A percentile compares a stretch with the other conserved stretches of the same genome.
Conservation (phyloP, 2,113 vertebrate genomes). For the Haplotaxodon microlepis region DNA sequence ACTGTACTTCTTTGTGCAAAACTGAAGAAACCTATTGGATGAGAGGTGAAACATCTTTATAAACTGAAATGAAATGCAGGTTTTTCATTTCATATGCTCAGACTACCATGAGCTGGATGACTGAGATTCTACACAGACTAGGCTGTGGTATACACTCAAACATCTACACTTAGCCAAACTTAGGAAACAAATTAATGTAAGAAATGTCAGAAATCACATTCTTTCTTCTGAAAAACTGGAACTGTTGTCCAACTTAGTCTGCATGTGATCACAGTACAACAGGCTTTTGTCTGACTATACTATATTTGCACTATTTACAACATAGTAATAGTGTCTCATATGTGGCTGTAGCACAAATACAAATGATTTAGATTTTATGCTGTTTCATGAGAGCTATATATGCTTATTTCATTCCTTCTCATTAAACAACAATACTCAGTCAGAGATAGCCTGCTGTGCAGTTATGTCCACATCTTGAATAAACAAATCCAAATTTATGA, state of each 20-base stretch:
- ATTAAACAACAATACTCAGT: background rate
- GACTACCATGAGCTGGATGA: background rate
- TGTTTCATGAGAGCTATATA: background rate
- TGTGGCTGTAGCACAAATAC: background rate
- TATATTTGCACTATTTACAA: background rate
- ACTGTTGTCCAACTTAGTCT: background rate
- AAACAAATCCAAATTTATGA: background rate
- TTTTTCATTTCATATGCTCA: background rate
- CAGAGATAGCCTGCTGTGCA: background rate
- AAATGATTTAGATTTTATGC: background rate
- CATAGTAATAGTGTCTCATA: background rate
- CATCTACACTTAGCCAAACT: background rate
- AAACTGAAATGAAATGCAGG: background rate
- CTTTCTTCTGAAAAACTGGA: accelerated
- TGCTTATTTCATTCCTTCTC: background rate
- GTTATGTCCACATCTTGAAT: background rate
- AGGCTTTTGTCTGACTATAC: background rate
- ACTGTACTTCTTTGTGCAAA: background rate
- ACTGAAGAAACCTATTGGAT: background rate
- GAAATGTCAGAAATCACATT: background rate
- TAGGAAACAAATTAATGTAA: background rate
- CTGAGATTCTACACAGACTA: background rate
- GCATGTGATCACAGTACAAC: background rate
- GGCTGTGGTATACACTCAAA: background rate
- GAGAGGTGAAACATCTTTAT: background rate